A percentile compares a stretch with the other conserved stretches of the same genome.
Conservation (phyloP, 2,797 vertebrate species). For the Pangasius krempfi region DNA sequence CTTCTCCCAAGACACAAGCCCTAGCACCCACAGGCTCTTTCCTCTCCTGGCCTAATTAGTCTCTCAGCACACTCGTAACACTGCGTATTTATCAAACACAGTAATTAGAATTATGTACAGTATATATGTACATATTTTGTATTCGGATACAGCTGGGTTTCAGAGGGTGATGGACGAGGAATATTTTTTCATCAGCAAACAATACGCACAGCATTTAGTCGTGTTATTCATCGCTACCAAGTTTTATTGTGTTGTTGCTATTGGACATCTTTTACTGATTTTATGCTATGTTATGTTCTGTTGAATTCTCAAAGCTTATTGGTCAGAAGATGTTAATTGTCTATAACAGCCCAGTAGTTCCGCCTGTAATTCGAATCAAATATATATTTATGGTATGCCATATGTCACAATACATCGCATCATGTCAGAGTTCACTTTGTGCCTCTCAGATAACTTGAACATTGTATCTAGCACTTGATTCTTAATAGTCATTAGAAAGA, state of each 20-base stretch:
- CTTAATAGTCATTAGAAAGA: background rate
- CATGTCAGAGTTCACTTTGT: background rate
- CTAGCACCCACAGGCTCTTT: slow-evolving; percentile 66
- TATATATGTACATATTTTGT: slow-evolving; percentile 69
- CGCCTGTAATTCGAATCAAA: background rate
- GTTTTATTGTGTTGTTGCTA: background rate
- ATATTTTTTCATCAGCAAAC: background rate
- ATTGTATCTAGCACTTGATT: background rate
- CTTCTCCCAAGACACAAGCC: slow-evolving; percentile 65
- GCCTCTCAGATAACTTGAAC: background rate
- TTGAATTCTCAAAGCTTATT: background rate
- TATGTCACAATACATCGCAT: background rate
- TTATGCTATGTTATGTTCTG: background rate
- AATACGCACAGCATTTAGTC: background rate
- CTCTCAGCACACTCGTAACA: slow-evolving; percentile 71
- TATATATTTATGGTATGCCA: background rate
- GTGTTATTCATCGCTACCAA: background rate
- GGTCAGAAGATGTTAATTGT: background rate
- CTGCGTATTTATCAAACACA: slow-evolving; percentile 78
- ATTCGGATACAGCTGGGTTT: slow-evolving; percentile 63
- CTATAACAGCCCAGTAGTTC: background rate
- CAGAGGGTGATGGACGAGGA: background rate
- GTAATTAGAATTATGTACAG: slow-evolving; percentile 63
- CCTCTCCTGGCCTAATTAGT: slow-evolving; percentile 81
- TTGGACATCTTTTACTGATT: background rate